Evolutionary conservation across 2,113 vertebrate species (phyloP).

Genomic region (Microcebus griseorufus): DNA sequence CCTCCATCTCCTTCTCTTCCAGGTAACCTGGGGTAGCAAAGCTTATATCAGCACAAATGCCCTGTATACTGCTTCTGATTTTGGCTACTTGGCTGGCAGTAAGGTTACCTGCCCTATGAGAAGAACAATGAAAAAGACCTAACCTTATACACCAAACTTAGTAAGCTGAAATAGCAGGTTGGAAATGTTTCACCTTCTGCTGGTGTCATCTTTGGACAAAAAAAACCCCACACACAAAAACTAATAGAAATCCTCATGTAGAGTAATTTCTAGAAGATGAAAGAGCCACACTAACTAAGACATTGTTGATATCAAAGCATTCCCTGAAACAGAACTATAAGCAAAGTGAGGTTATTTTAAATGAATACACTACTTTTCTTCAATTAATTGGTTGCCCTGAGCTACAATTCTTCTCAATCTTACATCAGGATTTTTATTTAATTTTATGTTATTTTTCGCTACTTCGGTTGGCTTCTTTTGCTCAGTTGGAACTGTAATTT

Average conservation of each 20-base stretch:
- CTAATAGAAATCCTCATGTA: background rate
- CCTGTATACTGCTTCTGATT: background rate
- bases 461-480: background rate
- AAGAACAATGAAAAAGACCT: background rate
- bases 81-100: background rate
- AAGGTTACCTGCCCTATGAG: background rate
- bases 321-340: background rate
- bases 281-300: background rate
- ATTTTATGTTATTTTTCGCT: slow-evolving; percentile 3
- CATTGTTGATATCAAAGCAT: background rate
- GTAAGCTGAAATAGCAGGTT: background rate
- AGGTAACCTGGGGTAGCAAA: background rate
- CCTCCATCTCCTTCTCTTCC: background rate
- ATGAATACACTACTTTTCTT: background rate
- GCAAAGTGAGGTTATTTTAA: background rate
- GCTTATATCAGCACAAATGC: background rate
- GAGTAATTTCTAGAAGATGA: background rate
- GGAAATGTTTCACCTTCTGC: background rate
- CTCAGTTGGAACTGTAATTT: background rate
- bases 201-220: background rate
- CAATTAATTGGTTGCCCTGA: background rate
- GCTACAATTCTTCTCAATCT: background rate
- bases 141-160: background rate
- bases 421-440: slow-evolving; percentile 9
- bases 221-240: background rate